These are phyloP conservation scores for Salticus scenicus DNA, from an alignment of 2,888 invertebrate species.

Conservation along the genomic window DNA sequence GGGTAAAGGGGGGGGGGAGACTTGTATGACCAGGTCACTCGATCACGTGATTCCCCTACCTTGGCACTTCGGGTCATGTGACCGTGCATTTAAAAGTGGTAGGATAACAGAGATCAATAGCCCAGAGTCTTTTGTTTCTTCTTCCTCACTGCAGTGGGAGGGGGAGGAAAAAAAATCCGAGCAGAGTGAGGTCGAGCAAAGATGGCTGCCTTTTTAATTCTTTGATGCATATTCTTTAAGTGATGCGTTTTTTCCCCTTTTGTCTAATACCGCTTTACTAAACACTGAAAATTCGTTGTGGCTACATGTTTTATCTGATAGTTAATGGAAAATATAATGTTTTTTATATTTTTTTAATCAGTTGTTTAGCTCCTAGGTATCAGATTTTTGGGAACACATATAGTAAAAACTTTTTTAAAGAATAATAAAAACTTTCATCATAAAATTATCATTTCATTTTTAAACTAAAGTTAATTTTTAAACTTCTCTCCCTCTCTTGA, in stretches of 20 bases:
- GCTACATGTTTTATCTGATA: too few relatives aligned
- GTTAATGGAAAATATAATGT: too few relatives aligned
- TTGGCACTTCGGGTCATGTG: constrained; percentile 57
- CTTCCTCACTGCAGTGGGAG: constrained; percentile 30
- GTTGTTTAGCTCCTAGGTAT: too few relatives aligned
- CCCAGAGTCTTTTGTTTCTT: constrained; percentile 64
- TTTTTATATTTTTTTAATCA: too few relatives aligned
- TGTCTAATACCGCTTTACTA: not conserved
- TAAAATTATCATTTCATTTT: too few relatives aligned
- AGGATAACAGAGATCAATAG: constrained; percentile 70
- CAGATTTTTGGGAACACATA: too few relatives aligned
- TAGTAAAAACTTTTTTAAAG: too few relatives aligned
- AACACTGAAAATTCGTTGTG: not conserved
- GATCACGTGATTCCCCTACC: constrained; percentile 59
- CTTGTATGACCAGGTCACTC: constrained; percentile 49
- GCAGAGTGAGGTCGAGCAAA: constrained; percentile 37
- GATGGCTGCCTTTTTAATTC: constrained; percentile 55
- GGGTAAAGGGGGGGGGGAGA: constrained; percentile 32
- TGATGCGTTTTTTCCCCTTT: not conserved
- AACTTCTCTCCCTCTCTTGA: too few relatives aligned
- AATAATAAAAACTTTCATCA: too few relatives aligned
- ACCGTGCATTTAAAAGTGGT: constrained; percentile 69
- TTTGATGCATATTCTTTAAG: constrained; percentile 1
- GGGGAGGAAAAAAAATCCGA: constrained; percentile 44
- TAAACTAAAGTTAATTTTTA: too few relatives aligned